A percentile compares a stretch with the other conserved stretches of the same genome.
phyloP scores from a whole-genome alignment of 1,140 invertebrate genomes.

The Zaprionus ornatus region DNA sequence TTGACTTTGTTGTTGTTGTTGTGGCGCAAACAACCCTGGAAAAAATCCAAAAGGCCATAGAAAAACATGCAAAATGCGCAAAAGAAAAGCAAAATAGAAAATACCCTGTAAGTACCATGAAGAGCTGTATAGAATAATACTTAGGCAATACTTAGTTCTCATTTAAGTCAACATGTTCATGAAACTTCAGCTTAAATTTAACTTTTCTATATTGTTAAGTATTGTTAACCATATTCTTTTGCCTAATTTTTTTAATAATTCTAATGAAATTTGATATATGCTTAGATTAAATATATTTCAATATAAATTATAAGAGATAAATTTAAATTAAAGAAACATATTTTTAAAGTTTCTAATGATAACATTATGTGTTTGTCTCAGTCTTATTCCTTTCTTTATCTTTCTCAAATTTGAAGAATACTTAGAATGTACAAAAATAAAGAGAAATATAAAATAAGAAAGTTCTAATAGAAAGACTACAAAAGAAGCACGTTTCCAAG shows the following conservation, averaged over 20 bases:
- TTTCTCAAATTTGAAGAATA: neutral
- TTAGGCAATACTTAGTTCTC: too few relatives aligned
- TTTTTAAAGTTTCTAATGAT: neutral
- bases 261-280: too few relatives aligned
- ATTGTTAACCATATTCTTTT: too few relatives aligned
- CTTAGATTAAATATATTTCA: too few relatives aligned
- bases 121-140: neutral
- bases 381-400: neutral
- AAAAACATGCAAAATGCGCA: neutral
- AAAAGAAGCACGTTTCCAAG: neutral
- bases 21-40: slow-evolving; percentile 43
- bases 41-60: slow-evolving; percentile 23
- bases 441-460: neutral
- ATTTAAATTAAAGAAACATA: neutral
- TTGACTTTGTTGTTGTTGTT: slow-evolving; percentile 18
- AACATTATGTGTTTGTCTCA: neutral
- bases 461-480: too few relatives aligned
- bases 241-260: too few relatives aligned
- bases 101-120: slow-evolving; percentile 17
- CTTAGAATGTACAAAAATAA: neutral
- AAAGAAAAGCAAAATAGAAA: neutral
- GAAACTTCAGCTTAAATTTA: too few relatives aligned
- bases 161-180: too few relatives aligned
- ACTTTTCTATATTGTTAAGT: too few relatives aligned
- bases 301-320: neutral